These are phyloP conservation scores for Lateolabrax maculatus DNA, from an alignment of 2,797 vertebrate genomes.

Conservation along the genomic window DNA sequence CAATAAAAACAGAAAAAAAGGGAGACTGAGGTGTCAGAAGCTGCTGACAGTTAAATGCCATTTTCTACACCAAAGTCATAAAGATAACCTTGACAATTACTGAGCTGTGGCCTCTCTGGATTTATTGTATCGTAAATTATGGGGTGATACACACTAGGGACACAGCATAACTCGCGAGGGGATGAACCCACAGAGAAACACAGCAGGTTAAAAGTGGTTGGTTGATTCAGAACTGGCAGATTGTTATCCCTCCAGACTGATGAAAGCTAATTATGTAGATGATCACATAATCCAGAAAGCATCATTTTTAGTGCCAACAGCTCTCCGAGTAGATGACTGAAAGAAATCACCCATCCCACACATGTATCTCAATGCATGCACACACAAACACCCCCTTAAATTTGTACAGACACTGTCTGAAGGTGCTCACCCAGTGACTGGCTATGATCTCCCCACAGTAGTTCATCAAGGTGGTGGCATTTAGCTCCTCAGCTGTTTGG, in stretches of 20 bases:
- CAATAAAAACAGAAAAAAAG: conserved; percentile 4
- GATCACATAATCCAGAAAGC: not conserved
- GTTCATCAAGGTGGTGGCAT: conserved; percentile 94
- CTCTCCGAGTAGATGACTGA: no score
- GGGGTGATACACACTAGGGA: conserved; percentile 12
- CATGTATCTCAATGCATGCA: not conserved
- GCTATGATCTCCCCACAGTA: conserved; percentile 99
- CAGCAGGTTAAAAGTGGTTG: not conserved
- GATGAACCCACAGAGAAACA: not conserved
- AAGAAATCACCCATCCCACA: not conserved
- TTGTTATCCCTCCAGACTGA: no score
- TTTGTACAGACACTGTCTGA: not conserved
- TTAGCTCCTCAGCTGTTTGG: conserved; percentile 97
- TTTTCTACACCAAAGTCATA: conserved; percentile 39
- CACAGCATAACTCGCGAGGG: not conserved
- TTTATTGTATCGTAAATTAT: conserved; percentile 52
- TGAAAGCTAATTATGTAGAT: not conserved
- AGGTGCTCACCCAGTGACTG: conserved; percentile 95
- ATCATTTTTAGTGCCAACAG: not conserved
- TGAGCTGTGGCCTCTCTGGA: conserved; percentile 9
- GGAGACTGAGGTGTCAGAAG: not conserved
- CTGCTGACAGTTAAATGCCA: not conserved
- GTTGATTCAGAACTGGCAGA: not conserved
- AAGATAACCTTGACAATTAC: conserved; percentile 53
- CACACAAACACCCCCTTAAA: no score